Evolutionary conservation across 53 echinoderm and acorn worm species (phyloP), one percentile per base, ranked within the genome.

Genomic region (Luidia sarsii): DNA sequence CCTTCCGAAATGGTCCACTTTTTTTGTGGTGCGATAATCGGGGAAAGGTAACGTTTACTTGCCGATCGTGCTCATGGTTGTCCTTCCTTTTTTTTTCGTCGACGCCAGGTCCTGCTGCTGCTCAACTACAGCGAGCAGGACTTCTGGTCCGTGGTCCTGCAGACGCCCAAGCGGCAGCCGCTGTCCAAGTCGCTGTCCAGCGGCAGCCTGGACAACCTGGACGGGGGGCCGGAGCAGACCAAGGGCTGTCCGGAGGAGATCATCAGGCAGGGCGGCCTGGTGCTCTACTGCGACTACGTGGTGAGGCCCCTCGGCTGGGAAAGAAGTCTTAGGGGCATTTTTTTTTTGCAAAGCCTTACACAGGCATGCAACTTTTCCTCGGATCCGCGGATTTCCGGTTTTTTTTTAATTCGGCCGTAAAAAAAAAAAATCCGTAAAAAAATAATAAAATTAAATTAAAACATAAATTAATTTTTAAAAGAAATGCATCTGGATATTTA

Each of bases 221-320:
- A 97, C 32, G 81, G 64, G 27, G 38, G 35, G 18, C 51, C 73
- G 33, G 87, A 87, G 31, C 62, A 50, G 46, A 51, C 48, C 16
- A 87, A 87, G 45, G 81, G 81, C 28, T 84, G 84, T 64, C 65
- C 71, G 1, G 87, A 91, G 68, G 94, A 99, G 70, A 87, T 99
- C 36, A 89, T 91, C 57, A 86, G 87, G 29, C 91, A 84, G 82
- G 99, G 94, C 33, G 99, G 87, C 5, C 65, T 99, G 55, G 87
- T 99, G 3, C 89, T 99, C 41, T 99, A 89, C 82, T 91, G 94
- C 71, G 99, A 99, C 62, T 94, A 83, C 75, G 99, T 99, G 91
- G 99, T 99, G 70, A 33, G 97, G 81, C 9, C 15, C 3, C 18
- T 10, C n/a, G n/a, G n/a, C n/a, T n/a, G n/a, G n/a, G n/a, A n/a